Conservation (phyloP, 92 coral and sea anemone genomes). For the Metridium senile region DNA sequence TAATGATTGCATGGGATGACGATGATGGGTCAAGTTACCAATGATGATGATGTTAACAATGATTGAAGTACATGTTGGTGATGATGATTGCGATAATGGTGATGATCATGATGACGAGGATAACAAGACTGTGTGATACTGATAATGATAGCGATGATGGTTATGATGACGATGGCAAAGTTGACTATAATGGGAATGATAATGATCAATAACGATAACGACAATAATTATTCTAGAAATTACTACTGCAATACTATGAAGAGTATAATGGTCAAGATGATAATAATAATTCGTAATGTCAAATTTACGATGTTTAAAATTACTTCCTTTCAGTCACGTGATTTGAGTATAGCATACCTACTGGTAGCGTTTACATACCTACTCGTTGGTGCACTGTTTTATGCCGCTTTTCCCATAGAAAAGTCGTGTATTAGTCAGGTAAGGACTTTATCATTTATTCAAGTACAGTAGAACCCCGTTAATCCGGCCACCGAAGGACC, state of each 20-base stretch:
- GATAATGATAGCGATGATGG: background rate
- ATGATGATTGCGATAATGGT: background rate
- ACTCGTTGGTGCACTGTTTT: conserved; percentile 82
- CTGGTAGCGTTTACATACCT: conserved; percentile 86
- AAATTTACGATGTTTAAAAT: background rate
- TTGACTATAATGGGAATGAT: no score
- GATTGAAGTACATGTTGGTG: background rate
- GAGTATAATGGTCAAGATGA: no score
- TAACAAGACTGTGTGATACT: no score
- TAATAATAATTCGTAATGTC: no score
- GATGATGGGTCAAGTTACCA: no score
- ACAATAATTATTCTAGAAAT: no score
- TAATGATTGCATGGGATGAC: no score
- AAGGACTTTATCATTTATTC: no score
- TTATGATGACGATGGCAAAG: background rate
- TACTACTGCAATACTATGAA: no score
- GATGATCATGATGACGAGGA: background rate
- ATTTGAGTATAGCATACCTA: conserved; percentile 81
- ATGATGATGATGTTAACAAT: background rate
- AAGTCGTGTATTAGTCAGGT: conserved; percentile 96
- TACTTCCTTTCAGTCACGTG: conserved; percentile 73
- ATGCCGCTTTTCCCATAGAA: conserved; percentile 75
- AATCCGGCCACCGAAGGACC: no score
- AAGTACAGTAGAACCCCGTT: no score
- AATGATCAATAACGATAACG: no score